Base-by-base conservation (phyloP, 2,888 invertebrate species). In the Polymixis lichenea region DNA sequence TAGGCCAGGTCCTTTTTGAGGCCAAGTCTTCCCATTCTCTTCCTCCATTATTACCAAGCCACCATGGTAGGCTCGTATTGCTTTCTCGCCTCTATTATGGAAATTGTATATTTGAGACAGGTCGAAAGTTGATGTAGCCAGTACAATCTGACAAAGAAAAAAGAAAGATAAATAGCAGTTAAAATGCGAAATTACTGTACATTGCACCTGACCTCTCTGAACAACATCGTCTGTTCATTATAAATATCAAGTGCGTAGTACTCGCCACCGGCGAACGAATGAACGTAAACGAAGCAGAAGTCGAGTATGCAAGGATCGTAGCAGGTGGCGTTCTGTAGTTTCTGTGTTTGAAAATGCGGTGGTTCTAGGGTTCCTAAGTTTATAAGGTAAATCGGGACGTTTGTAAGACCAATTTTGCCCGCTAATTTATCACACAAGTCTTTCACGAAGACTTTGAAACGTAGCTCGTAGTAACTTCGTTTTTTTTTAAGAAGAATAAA, bases 41-140 rank as follows among this genome's bases (percentile, higher is more conserved):
- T 28, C 15, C 15, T 79, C 75, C 68, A 60, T 65, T 28, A 60
- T 60, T 22, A 80, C 0, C n/a, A n/a, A 9, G 8, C 79, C 79
- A 17, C 25, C 64, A 15, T 7, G 9, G 49, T 67, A 79, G 2
- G 60, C 49, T 1, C 79, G 46, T 65, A 80, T 65, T 0, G 65
- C 75, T 51, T 69, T 61, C 15, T 79, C 79, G 4, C 80, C 79
- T 60, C 17, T 75, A 8, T 79, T 79, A 6, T 5, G n/a, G 17
- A 62, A 56, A 56, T 75, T 75, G 56, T 79, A 79, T 55, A 79
- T 65, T 4, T 74, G 67, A 13, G 79, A 79, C 9, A 68, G 8
- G n/a, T 77, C 77, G 8, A 78, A 71, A 22, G 49, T 32, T n/a
- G 78, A 28, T 6, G 77, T 78, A 15, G 49, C 78, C 17, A 15